A percentile compares a stretch with the other conserved stretches of the same genome.
phyloP scores from a whole-genome alignment of 2,797 vertebrate species.

The Lophius americanus region DNA sequence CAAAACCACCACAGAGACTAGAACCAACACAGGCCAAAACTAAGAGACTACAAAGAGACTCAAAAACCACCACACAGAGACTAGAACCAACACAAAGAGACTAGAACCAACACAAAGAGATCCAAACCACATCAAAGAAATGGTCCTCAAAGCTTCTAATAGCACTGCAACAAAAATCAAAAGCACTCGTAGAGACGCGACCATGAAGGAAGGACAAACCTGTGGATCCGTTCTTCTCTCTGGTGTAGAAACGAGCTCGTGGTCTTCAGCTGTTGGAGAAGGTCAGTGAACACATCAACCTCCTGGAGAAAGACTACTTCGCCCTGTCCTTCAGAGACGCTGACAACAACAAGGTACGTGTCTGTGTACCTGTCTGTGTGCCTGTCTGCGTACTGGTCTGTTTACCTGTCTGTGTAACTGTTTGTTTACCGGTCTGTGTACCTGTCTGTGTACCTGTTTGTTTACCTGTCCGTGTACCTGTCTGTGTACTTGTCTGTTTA shows the following conservation, averaged over 20 bases:
- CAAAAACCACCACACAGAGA: neutral
- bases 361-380: neutral
- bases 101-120: neutral
- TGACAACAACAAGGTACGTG: conserved; percentile 91
- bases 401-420: neutral
- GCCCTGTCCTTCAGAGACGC: conserved; percentile 89
- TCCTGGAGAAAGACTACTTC: conserved; percentile 96
- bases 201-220: too few relatives aligned
- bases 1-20: too few relatives aligned
- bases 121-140: too few relatives aligned
- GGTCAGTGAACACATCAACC: conserved; percentile 94
- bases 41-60: too few relatives aligned
- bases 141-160: too few relatives aligned
- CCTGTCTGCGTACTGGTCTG: neutral
- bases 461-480: too few relatives aligned
- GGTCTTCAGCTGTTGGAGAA: conserved; percentile 91
- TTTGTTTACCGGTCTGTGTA: neutral
- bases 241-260: conserved; percentile 87
- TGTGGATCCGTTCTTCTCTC: neutral
- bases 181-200: too few relatives aligned
- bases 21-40: too few relatives aligned
- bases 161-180: too few relatives aligned
- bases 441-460: too few relatives aligned
- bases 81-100: neutral
- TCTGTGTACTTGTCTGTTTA: too few relatives aligned